Evolutionary conservation across 2,888 invertebrate species (phyloP).

Genomic region (Lycocerus yunnanus): DNA sequence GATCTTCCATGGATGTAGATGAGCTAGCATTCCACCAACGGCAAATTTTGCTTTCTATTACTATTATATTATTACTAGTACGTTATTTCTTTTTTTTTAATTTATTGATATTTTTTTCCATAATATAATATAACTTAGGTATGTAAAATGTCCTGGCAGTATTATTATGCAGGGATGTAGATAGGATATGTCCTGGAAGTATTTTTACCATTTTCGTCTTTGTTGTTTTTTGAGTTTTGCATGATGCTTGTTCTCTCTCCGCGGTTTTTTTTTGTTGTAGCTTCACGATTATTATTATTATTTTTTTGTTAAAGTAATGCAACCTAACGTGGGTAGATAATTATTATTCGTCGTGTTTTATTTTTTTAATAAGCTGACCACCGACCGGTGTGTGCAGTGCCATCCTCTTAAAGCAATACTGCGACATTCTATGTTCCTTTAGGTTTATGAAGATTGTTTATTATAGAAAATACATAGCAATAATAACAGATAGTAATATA

Average conservation of each 20-base stretch:
- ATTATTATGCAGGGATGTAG: slow-evolving; percentile 50
- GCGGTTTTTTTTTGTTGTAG: slow-evolving; percentile 1
- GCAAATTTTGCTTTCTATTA: slow-evolving; percentile 18
- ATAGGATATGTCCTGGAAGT: slow-evolving; percentile 29
- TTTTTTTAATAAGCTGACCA: slow-evolving; percentile 40
- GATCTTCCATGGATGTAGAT: slow-evolving; percentile 37
- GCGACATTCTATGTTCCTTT: slow-evolving; percentile 50
- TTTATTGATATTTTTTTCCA: slow-evolving; percentile 29
- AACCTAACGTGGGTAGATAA: background rate
- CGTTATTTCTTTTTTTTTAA: slow-evolving; percentile 24
- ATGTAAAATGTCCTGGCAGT: slow-evolving; percentile 48
- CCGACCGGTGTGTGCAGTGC: slow-evolving; percentile 45
- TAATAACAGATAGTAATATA: slow-evolving; percentile 44
- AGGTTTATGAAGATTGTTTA: slow-evolving; percentile 46
- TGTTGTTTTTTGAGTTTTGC: slow-evolving; percentile 26
- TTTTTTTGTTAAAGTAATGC: background rate
- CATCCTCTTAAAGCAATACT: slow-evolving; percentile 46
- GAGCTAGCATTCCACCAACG: slow-evolving; percentile 35
- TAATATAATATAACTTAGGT: slow-evolving; percentile 23
- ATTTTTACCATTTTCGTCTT: slow-evolving; percentile 32
- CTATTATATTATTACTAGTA: slow-evolving; percentile 18
- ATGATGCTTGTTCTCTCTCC: slow-evolving; percentile 35
- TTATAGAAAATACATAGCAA: slow-evolving; percentile 54
- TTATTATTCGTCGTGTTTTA: slow-evolving; percentile 13
- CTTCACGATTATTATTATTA: background rate